These are phyloP conservation scores for Phacellophora camtschatica DNA, from an alignment of 30 jellyfish, hydroid and myxozoan genomes.

Conservation along the genomic window DNA sequence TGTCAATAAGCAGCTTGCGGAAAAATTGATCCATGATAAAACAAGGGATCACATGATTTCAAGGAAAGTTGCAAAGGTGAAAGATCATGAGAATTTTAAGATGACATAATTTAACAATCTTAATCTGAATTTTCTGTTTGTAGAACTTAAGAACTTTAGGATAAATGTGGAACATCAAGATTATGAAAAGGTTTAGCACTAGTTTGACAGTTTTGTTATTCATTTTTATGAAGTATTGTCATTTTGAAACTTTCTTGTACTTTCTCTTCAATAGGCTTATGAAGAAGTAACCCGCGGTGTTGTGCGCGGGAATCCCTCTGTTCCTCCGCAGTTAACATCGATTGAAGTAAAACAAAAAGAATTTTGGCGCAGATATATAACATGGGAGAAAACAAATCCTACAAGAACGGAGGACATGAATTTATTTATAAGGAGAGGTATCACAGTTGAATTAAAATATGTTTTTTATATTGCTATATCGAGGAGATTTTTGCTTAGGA, in stretches of 20 bases:
- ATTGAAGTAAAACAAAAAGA: conserved; percentile 82
- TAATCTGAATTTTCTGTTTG: too few relatives aligned
- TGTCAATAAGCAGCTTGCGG: conserved; percentile 87
- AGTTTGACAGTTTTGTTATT: too few relatives aligned
- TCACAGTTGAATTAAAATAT: too few relatives aligned
- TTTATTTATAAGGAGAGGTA: conserved; percentile 85
- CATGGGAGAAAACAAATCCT: conserved; percentile 97
- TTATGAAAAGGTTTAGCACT: too few relatives aligned
- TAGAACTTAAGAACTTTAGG: too few relatives aligned
- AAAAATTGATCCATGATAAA: conserved; percentile 87
- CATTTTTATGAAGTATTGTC: too few relatives aligned
- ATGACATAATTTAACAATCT: too few relatives aligned
- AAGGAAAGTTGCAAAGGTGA: conserved; percentile 88
- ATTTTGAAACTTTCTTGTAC: too few relatives aligned
- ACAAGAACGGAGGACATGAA: conserved; percentile 82
- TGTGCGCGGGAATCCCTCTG: conserved; percentile 93
- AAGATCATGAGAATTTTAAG: too few relatives aligned
- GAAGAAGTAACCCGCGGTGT: conserved; percentile 84
- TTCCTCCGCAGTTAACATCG: conserved; percentile 90
- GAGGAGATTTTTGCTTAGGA: too few relatives aligned
- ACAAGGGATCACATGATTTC: conserved; percentile 95
- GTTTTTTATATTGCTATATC: too few relatives aligned
- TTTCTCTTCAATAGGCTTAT: conserved; percentile 51
- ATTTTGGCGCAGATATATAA: conserved; percentile 87
- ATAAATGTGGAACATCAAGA: too few relatives aligned